Evolutionary conservation across 2,888 invertebrate species (phyloP), one percentile per base, ranked within the genome.

Genomic region (Mesorhabditis spiculigera): DNA sequence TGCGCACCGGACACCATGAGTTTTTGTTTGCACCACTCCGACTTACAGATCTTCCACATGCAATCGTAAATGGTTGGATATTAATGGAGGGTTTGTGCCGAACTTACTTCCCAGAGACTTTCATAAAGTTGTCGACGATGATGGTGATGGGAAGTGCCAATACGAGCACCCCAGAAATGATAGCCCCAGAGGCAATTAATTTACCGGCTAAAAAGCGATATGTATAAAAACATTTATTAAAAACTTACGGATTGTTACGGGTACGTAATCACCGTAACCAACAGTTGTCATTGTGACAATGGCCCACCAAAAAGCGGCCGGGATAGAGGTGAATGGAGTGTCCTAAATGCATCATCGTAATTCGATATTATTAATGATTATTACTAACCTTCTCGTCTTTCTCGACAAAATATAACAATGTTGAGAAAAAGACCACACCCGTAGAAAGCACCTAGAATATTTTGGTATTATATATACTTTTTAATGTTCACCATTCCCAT

Each of bases 121-220:
- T 82, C 82, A 84, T 82, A 68, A 84, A 84, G 69, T 84, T 83
- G 71, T 84, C 84, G 63, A 84, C 84, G 69, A 84, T 84, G 70
- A 84, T 84, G 28, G 84, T 84, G 79, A 84, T 84, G 68, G 79
- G 84, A 45, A 84, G 78, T 10, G 84, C 84, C 44, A 84, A 77
- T 2, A 84, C 84, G 42, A 84, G 72, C 3, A 84, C 84, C 13
- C 84, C 84, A 42, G 78, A 78, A 65, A 82, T 77, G 64, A 84
- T 84, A 28, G 84, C 84, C n/a, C n/a, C 84, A 68, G 79, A 80
- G 16, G 83, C 84, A 69, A 84, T 83, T 43, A 81, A 63, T 68
- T 81, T 81, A 64, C 81, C 81, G 43, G 78, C 79, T 81, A 72
- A 43, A n/a, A 75, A 41, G 5, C 58, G 41, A 62, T 42, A n/a